phyloP scores from a whole-genome alignment of 2,888 invertebrate species.

The Dicyrtoma fusca region DNA sequence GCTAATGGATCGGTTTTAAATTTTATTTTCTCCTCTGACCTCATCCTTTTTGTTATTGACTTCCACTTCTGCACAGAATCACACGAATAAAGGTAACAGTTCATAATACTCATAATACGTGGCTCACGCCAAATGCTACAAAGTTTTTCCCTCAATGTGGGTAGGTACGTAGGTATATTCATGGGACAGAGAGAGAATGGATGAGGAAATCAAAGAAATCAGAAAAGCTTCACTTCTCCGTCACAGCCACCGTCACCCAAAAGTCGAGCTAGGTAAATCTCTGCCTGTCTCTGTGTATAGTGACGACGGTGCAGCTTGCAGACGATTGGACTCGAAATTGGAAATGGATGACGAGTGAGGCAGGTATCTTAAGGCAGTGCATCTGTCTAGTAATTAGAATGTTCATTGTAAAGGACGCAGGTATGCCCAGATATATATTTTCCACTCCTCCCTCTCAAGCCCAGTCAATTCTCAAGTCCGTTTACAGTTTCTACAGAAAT shows the following conservation, averaged over 20 bases:
- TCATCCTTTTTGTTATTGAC: slow-evolving; percentile 7
- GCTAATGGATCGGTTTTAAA: slow-evolving; percentile 33
- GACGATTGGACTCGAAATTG: too few species aligned
- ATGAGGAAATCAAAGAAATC: slow-evolving; percentile 1
- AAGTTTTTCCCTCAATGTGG: slow-evolving; percentile 18
- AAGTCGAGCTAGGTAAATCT: too few species aligned
- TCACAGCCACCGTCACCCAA: too few species aligned
- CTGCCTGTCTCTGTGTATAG: too few species aligned
- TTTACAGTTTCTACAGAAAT: neutral
- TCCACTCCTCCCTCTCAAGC: slow-evolving; percentile 20
- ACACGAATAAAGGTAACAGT: neutral
- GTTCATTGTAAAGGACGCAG: slow-evolving; percentile 22
- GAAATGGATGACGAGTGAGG: too few species aligned
- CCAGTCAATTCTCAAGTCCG: neutral
- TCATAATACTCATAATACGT: slow-evolving; percentile 10
- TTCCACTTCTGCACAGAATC: slow-evolving; percentile 2
- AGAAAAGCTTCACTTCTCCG: neutral
- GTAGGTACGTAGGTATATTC: too few species aligned
- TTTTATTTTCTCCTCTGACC: slow-evolving; percentile 17
- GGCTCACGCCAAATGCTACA: slow-evolving; percentile 34
- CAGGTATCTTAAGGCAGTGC: neutral
- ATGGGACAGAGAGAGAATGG: neutral
- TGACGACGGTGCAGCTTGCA: too few species aligned
- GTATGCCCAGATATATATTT: too few species aligned
- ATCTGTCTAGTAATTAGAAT: slow-evolving; percentile 36